Evolutionary conservation across 2,113 vertebrate genomes (phyloP).

Genomic region (Pygoscelis antarcticus): DNA sequence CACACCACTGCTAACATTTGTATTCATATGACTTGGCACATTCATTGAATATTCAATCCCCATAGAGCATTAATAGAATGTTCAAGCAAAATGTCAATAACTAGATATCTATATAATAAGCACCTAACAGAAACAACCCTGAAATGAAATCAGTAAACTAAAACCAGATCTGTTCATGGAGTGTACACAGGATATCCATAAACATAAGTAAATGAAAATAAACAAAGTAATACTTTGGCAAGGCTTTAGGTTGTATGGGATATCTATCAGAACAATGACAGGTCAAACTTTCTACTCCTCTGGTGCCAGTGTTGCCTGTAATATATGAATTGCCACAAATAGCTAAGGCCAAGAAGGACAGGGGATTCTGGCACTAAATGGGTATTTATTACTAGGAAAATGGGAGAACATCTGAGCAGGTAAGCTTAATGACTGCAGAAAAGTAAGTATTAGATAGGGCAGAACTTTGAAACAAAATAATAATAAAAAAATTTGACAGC

Average conservation of each 20-base stretch:
- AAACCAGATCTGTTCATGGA: background rate
- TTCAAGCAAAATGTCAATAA: background rate
- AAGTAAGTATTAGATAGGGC: background rate
- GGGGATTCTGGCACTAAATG: background rate
- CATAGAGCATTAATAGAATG: background rate
- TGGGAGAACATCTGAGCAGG: background rate
- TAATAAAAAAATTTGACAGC: background rate
- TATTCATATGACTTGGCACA: background rate
- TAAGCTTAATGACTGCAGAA: background rate
- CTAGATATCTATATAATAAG: background rate
- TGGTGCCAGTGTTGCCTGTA: background rate
- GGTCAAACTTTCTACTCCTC: background rate
- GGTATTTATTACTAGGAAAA: background rate
- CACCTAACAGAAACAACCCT: background rate
- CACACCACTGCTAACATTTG: background rate
- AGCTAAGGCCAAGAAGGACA: background rate
- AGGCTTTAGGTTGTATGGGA: background rate
- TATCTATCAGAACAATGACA: background rate
- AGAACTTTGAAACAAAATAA: background rate
- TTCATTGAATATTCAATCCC: background rate
- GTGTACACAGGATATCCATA: background rate
- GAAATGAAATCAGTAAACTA: background rate
- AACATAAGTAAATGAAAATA: background rate
- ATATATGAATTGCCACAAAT: background rate
- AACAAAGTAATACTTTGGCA: background rate